These are phyloP conservation scores for Hesperia comma DNA, from an alignment of 2,888 invertebrate species.

Conservation along the genomic window DNA sequence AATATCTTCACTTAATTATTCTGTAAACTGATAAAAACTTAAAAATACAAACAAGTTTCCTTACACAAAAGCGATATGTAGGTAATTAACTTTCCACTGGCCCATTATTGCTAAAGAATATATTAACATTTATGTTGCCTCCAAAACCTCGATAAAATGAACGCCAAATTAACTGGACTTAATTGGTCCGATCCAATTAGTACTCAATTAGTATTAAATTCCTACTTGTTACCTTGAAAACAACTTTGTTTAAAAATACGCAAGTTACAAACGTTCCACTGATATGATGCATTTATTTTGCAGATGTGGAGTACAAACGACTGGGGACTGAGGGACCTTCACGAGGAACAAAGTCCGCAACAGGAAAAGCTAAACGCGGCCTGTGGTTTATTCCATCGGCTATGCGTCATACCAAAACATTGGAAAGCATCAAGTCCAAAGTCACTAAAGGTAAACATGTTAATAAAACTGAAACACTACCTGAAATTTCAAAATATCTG, in stretches of 20 bases:
- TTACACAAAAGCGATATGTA: too few species aligned
- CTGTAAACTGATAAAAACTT: too few species aligned
- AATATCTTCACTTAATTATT: too few species aligned
- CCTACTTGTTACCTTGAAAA: background rate
- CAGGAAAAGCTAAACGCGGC: constrained; percentile 68
- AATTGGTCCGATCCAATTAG: too few species aligned
- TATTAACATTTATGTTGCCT: too few species aligned
- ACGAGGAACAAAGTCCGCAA: constrained; percentile 57
- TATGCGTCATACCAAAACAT: constrained; percentile 77
- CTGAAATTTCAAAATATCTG: too few species aligned
- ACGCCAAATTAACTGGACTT: too few species aligned
- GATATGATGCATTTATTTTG: constrained; percentile 34
- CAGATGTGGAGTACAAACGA: constrained; percentile 80
- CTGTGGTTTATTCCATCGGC: constrained; percentile 82
- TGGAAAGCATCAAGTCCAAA: constrained; percentile 79
- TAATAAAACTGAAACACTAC: too few species aligned
- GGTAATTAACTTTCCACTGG: too few species aligned
- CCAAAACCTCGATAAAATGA: too few species aligned
- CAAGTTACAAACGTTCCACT: background rate
- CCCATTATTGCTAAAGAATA: too few species aligned
- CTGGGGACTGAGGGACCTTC: constrained; percentile 66
- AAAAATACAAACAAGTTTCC: too few species aligned
- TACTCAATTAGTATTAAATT: background rate
- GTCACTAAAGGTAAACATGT: constrained; percentile 71
- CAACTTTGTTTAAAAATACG: constrained; percentile 1